Evolutionary conservation across 2,888 invertebrate species (phyloP).

Genomic region (Cheilosia vulpina): DNA sequence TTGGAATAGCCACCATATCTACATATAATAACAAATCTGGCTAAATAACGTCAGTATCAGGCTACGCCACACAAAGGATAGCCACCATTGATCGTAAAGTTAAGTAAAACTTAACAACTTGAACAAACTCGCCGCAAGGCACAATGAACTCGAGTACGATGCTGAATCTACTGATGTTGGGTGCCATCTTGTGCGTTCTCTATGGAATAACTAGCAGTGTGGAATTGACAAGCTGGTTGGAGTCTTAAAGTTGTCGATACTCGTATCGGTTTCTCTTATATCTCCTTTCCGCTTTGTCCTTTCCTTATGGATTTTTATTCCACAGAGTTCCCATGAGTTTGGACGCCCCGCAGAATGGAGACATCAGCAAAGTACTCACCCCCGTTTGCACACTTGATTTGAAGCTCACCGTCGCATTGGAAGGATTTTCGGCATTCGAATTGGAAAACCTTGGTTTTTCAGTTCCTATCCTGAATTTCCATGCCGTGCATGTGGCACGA

Average conservation of each 20-base stretch:
- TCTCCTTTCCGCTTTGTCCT: not conserved
- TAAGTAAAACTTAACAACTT: not conserved
- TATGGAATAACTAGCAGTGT: not conserved
- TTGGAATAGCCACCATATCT: slow-evolving; percentile 31
- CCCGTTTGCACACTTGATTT: slow-evolving; percentile 63
- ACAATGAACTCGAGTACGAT: slow-evolving; percentile 33
- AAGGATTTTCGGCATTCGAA: slow-evolving; percentile 29
- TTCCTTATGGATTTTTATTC: slow-evolving; percentile 26
- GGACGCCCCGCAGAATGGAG: slow-evolving; percentile 14
- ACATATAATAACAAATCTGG: slow-evolving; percentile 37
- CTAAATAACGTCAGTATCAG: slow-evolving; percentile 37
- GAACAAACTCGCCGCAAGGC: slow-evolving; percentile 58
- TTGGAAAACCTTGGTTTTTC: slow-evolving; percentile 16
- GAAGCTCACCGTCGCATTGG: slow-evolving; percentile 9
- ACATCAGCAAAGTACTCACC: slow-evolving; percentile 63
- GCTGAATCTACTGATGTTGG: slow-evolving; percentile 39
- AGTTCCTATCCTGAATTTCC: slow-evolving; percentile 24
- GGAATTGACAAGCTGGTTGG: slow-evolving; percentile 7
- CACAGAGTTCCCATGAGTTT: slow-evolving; percentile 3
- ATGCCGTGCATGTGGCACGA: slow-evolving; percentile 14
- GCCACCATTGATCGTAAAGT: slow-evolving; percentile 6
- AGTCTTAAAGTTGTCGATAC: slow-evolving; percentile 15
- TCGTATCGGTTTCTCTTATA: slow-evolving; percentile 30
- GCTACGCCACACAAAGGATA: slow-evolving; percentile 59
- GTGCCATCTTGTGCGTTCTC: slow-evolving; percentile 17